Percentiles rank a stretch among this genome's conserved stretches.
Evolutionary conservation across 2,888 invertebrate species (phyloP).

Genomic region (Horisme vitalbata): DNA sequence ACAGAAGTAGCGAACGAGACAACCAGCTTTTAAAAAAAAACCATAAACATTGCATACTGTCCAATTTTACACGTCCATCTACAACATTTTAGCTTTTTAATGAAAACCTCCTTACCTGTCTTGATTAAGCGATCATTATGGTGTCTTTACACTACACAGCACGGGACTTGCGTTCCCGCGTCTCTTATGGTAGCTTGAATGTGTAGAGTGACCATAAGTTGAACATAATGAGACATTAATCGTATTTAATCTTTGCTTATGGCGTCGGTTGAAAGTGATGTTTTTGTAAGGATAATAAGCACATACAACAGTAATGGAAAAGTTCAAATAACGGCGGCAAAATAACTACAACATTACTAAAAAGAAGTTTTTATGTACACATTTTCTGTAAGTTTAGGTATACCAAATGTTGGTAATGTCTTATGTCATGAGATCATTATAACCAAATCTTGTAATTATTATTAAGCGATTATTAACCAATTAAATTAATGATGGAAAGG

Average conservation of each 20-base stretch:
- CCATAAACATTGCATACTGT: no score
- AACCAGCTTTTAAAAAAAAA: no score
- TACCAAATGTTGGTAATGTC: no score
- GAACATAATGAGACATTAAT: conserved; percentile 52
- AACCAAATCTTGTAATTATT: no score
- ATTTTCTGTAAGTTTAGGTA: no score
- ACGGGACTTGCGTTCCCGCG: conserved; percentile 42
- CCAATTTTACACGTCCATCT: neutral
- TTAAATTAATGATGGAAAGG: no score
- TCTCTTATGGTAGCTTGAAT: conserved; percentile 51
- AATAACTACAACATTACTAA: no score
- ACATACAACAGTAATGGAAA: conserved; percentile 1
- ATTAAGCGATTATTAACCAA: no score
- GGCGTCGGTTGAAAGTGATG: conserved; percentile 19
- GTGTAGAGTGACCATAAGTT: conserved; percentile 53
- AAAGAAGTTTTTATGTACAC: no score
- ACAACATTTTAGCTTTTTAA: conserved; percentile 37
- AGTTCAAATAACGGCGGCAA: no score
- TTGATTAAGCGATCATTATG: conserved; percentile 69
- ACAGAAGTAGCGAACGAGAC: no score
- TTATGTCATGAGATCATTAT: no score
- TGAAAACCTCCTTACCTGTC: conserved; percentile 49
- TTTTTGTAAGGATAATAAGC: conserved; percentile 11
- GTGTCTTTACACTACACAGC: conserved; percentile 53
- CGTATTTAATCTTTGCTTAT: conserved; percentile 48